Percentiles rank a stretch among this genome's conserved stretches.
Conservation (phyloP, 2,888 invertebrate species). For the Cryptocheilus praepositus region DNA sequence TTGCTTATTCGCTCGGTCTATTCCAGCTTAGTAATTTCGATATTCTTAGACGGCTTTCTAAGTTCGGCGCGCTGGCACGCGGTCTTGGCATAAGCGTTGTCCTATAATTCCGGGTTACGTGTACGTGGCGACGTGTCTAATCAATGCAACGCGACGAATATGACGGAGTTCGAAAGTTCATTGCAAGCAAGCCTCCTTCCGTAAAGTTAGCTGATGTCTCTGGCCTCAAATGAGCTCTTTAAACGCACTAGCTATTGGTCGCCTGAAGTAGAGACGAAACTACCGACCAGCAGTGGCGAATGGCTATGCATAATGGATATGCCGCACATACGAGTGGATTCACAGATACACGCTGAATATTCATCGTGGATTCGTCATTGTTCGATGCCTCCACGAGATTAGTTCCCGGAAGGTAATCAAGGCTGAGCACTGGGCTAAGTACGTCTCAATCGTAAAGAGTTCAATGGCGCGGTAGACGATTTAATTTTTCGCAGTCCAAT, state of each 20-base stretch:
- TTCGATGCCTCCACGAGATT: slow-evolving; percentile 48
- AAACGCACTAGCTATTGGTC: too few species aligned
- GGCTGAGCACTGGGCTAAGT: slow-evolving; percentile 3
- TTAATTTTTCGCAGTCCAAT: too few species aligned
- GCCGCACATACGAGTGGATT: slow-evolving; percentile 58
- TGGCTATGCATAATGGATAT: slow-evolving; percentile 41
- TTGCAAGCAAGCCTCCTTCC: background rate
- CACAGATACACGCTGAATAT: slow-evolving; percentile 63
- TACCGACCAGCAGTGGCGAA: too few species aligned
- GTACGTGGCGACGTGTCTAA: too few species aligned
- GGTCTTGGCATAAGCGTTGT: slow-evolving; percentile 39
- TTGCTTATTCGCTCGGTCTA: slow-evolving; percentile 37
- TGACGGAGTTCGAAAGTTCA: too few species aligned
- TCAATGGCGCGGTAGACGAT: too few species aligned
- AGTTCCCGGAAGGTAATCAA: slow-evolving; percentile 46
- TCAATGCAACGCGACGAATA: too few species aligned
- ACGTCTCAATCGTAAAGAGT: too few species aligned
- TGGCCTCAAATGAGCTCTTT: too few species aligned
- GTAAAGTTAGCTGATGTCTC: too few species aligned
- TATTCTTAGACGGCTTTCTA: slow-evolving; percentile 51
- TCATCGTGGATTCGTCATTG: slow-evolving; percentile 50
- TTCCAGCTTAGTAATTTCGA: slow-evolving; percentile 46
- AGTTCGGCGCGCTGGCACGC: slow-evolving; percentile 38
- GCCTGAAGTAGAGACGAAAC: too few species aligned
- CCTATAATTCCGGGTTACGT: slow-evolving; percentile 33